A percentile compares a stretch with the other conserved stretches of the same genome.
Evolutionary conservation across 2,888 invertebrate species (phyloP).

Genomic region (Hypselothyrea guttata): DNA sequence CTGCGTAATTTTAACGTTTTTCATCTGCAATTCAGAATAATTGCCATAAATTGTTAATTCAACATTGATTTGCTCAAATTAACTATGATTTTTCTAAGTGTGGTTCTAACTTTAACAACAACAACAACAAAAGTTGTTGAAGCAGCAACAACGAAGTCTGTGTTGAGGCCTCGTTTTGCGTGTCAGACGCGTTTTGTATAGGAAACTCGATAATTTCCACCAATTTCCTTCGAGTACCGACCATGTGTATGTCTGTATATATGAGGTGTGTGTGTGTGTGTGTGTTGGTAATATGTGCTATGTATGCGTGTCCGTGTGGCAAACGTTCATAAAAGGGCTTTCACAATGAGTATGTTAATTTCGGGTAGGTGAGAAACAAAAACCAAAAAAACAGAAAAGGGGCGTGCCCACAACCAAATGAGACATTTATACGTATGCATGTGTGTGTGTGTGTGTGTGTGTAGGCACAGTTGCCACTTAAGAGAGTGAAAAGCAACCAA

Average conservation of each 20-base stretch:
- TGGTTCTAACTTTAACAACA: conserved; percentile 10
- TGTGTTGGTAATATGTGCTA: conserved; percentile 26
- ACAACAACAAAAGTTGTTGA: conserved; percentile 6
- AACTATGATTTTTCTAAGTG: too few species aligned
- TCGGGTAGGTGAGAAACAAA: conserved; percentile 58
- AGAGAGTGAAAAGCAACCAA: too few species aligned
- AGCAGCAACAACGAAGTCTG: conserved; percentile 6
- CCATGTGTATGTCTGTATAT: background rate
- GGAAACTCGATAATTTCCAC: conserved; percentile 76
- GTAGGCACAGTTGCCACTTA: too few species aligned
- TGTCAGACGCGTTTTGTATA: conserved; percentile 73
- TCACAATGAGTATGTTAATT: conserved; percentile 67
- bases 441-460: background rate
- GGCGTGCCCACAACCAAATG: conserved; percentile 49
- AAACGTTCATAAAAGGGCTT: conserved; percentile 62
- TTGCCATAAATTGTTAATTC: too few species aligned
- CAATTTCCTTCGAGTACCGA: conserved; percentile 65
- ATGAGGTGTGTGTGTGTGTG: conserved; percentile 16
- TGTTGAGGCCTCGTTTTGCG: conserved; percentile 55
- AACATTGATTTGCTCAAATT: too few species aligned
- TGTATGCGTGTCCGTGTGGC: conserved; percentile 56
- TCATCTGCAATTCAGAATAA: too few species aligned
- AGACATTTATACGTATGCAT: background rate
- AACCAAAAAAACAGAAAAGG: conserved; percentile 35
- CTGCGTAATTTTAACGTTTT: too few species aligned